These are phyloP conservation scores for Gastrophryne carolinensis DNA, from an alignment of 2,797 vertebrate genomes.

Conservation along the genomic window DNA sequence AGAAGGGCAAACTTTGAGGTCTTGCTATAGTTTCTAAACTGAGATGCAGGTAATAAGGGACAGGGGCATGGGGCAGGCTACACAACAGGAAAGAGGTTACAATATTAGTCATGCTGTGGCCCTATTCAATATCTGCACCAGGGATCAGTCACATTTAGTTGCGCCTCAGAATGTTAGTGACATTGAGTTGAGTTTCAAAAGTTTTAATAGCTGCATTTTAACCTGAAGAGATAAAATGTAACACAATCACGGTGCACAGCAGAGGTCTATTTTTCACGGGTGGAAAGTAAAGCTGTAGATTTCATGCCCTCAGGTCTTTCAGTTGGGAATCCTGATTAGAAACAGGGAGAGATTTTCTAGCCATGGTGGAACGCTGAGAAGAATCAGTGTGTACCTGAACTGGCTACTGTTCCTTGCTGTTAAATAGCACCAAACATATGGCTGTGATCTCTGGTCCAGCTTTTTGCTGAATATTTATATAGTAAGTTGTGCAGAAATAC, in stretches of 20 bases:
- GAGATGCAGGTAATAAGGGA: too few relatives aligned
- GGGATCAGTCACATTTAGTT: too few relatives aligned
- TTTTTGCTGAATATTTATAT: constrained; percentile 39
- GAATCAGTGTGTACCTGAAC: constrained; percentile 32
- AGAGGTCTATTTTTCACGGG: constrained; percentile 16
- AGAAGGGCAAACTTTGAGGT: too few relatives aligned
- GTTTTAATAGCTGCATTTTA: constrained; percentile 11
- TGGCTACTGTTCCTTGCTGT: constrained; percentile 28
- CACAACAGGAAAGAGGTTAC: too few relatives aligned
- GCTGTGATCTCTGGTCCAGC: constrained; percentile 33
- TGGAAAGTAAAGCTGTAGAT: constrained; percentile 37
- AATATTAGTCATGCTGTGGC: too few relatives aligned
- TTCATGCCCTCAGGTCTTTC: constrained; percentile 32
- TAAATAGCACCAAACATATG: constrained; percentile 40
- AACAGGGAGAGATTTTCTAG: constrained; percentile 35
- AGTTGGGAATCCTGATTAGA: constrained; percentile 40
- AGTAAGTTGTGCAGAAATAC: background rate
- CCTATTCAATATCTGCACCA: too few relatives aligned
- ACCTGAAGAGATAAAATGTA: constrained; percentile 13
- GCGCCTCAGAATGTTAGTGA: background rate
- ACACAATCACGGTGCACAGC: background rate
- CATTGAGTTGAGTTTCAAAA: background rate
- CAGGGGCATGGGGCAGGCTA: too few relatives aligned
- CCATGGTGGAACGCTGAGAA: constrained; percentile 27
- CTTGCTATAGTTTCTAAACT: too few relatives aligned